Evolutionary conservation across 2,113 vertebrate genomes (phyloP).

Genomic region (Phrynosoma platyrhinos): DNA sequence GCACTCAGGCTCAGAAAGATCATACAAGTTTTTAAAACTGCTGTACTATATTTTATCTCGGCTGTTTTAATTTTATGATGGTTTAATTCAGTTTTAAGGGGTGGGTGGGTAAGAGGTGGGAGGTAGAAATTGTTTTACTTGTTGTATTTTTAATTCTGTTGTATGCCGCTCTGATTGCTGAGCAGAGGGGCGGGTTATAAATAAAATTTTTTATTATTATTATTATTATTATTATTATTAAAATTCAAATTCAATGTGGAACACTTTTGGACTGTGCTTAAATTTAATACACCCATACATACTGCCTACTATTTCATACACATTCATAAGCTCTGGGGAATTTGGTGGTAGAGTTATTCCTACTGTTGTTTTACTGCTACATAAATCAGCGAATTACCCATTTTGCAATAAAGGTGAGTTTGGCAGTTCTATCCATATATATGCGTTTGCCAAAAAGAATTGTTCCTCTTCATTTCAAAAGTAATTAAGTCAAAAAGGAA

Average conservation of each 20-base stretch:
- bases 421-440: neutral
- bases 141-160: too few species aligned
- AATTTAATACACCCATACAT: neutral
- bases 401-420: neutral
- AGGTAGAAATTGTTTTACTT: too few species aligned
- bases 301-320: neutral
- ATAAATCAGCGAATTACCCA: neutral
- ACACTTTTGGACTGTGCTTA: neutral
- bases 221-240: too few species aligned
- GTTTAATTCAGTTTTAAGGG: too few species aligned
- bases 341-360: neutral
- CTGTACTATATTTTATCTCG: too few species aligned
- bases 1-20: neutral
- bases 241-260: neutral
- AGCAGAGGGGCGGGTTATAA: too few species aligned
- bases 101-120: too few species aligned
- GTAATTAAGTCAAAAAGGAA: constrained; percentile 46
- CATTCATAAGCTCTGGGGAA: neutral
- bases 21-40: neutral
- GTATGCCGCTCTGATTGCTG: too few species aligned
- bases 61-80: too few species aligned
- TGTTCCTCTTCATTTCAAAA: constrained; percentile 16
- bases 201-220: too few species aligned
- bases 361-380: neutral
- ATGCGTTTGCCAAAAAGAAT: constrained; percentile 11